These are phyloP conservation scores for Alitta virens DNA, from an alignment of 2,888 invertebrate genomes.

Conservation along the genomic window DNA sequence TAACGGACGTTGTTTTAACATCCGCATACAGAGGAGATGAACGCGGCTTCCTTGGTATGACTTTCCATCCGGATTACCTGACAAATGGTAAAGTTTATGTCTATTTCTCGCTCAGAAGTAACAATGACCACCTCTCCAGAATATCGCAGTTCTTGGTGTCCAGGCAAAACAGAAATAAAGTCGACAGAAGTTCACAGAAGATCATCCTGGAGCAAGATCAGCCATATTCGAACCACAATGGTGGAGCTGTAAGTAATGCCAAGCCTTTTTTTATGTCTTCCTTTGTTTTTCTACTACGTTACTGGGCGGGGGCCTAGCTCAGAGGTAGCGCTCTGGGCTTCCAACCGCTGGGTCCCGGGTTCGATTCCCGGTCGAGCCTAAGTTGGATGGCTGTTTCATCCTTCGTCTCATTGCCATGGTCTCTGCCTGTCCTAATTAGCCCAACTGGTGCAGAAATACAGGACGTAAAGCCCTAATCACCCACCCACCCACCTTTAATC, in stretches of 20 bases:
- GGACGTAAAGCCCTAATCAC: no score
- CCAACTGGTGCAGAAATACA: no score
- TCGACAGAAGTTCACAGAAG: conserved; percentile 33
- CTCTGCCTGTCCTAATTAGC: no score
- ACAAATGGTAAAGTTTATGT: conserved; percentile 43
- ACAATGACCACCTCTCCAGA: conserved; percentile 4
- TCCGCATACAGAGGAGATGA: conserved; percentile 31
- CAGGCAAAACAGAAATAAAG: conserved; percentile 32
- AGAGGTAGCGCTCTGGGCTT: no score
- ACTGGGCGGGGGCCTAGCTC: no score
- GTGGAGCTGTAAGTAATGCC: conserved; percentile 50
- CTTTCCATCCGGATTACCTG: conserved; percentile 46
- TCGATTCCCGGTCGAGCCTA: no score
- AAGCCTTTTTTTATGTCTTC: no score
- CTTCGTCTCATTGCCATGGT: no score
- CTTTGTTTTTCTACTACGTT: no score
- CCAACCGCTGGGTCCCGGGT: no score
- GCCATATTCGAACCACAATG: conserved; percentile 51
- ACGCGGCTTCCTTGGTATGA: conserved; percentile 44
- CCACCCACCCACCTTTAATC: no score
- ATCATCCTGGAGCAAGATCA: conserved; percentile 41
- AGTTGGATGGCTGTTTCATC: no score
- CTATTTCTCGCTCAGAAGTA: conserved; percentile 31
- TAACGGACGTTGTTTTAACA: conserved; percentile 30
- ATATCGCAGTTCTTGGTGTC: conserved; percentile 30